These are phyloP conservation scores for Erythrocercus mccallii DNA, from an alignment of 2,113 vertebrate species.

Conservation along the genomic window DNA sequence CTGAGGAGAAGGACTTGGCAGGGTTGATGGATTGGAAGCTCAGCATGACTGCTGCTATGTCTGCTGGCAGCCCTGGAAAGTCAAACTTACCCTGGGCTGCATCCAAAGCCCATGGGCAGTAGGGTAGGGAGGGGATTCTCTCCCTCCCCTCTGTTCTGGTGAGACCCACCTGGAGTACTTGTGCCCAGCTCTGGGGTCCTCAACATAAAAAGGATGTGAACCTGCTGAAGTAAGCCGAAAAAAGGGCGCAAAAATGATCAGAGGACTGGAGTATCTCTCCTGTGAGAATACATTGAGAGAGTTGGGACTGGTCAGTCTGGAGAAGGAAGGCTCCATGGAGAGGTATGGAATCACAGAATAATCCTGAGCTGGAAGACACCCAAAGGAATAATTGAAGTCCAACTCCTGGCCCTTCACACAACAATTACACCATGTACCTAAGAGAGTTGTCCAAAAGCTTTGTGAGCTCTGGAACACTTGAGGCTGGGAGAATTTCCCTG, in stretches of 20 bases:
- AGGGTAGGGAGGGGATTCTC: neutral
- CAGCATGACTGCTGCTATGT: neutral
- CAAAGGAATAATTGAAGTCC: neutral
- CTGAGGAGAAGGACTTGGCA: neutral
- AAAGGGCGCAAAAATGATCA: neutral
- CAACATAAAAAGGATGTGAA: neutral
- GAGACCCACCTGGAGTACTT: neutral
- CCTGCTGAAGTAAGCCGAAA: neutral
- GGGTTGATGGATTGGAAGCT: neutral
- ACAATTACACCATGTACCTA: neutral
- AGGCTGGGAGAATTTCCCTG: accelerated
- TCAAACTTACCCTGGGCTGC: no score
- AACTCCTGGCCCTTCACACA: no score
- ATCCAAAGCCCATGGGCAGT: neutral
- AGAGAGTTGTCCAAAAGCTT: neutral
- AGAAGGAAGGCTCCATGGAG: neutral
- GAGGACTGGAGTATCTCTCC: neutral
- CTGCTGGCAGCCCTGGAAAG: neutral
- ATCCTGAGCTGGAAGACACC: neutral
- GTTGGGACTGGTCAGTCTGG: neutral
- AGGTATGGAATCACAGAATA: neutral
- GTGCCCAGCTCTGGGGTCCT: neutral
- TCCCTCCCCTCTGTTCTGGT: neutral
- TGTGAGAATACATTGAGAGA: neutral
- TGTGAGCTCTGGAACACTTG: neutral